phyloP scores from a whole-genome alignment of 2,888 invertebrate species.

The Tiliacea citrago region DNA sequence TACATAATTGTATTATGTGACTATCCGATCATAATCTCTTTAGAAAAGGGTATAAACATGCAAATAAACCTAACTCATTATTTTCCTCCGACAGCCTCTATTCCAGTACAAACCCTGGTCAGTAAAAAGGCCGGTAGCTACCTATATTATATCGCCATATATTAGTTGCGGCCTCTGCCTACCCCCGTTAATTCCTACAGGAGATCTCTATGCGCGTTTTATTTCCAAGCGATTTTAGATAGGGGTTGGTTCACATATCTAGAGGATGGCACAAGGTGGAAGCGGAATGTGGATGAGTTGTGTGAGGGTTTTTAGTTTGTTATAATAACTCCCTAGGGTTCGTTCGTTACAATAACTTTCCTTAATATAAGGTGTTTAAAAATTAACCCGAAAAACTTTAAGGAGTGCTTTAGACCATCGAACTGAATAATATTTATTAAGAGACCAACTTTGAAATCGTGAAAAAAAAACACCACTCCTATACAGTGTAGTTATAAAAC shows the following conservation, averaged over 20 bases:
- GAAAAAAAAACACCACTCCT: no score
- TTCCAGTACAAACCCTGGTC: slow-evolving; percentile 47
- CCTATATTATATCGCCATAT: slow-evolving; percentile 89
- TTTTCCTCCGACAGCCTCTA: slow-evolving; percentile 18
- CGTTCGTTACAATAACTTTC: no score
- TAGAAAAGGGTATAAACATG: slow-evolving; percentile 40
- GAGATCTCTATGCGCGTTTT: slow-evolving; percentile 85
- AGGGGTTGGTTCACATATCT: slow-evolving; percentile 79
- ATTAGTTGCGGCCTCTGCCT: slow-evolving; percentile 81
- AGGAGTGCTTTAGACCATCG: no score
- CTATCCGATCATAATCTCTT: slow-evolving; percentile 24
- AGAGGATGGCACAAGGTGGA: slow-evolving; percentile 44
- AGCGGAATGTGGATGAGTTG: slow-evolving; percentile 23
- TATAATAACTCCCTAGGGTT: no score
- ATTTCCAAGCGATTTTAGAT: slow-evolving; percentile 89
- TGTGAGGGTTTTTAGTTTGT: not conserved
- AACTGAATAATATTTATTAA: no score
- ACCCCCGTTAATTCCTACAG: slow-evolving; percentile 84
- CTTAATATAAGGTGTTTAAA: no score
- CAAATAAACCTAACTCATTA: slow-evolving; percentile 34
- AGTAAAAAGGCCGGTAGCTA: slow-evolving; percentile 69
- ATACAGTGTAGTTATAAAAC: no score
- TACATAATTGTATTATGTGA: not conserved
- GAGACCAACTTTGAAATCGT: no score
- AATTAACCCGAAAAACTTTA: no score